Percentiles rank a stretch among this genome's conserved stretches.
Evolutionary conservation across 2,888 invertebrate species (phyloP).

Genomic region (Campopleginae sp.): DNA sequence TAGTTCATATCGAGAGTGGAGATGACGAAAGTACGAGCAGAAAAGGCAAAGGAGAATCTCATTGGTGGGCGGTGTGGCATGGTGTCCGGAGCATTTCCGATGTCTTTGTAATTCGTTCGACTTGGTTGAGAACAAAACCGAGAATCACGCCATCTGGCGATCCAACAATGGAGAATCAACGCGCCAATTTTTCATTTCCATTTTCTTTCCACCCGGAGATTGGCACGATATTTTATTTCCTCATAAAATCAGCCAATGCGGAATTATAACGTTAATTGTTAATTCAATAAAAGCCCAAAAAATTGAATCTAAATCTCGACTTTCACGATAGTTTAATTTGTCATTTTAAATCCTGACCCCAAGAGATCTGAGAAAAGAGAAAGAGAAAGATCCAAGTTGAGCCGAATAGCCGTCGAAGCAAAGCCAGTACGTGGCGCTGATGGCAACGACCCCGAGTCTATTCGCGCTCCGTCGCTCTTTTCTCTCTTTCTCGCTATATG

Average conservation of each 20-base stretch:
- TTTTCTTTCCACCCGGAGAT: not conserved
- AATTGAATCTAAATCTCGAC: not conserved
- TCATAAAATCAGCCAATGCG: not conserved
- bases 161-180: not conserved
- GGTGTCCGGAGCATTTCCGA: not conserved
- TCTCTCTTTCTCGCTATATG: constrained; percentile 43
- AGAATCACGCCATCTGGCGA: not conserved
- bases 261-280: not conserved
- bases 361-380: constrained; percentile 10
- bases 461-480: constrained; percentile 36
- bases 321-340: not conserved
- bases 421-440: constrained; percentile 61
- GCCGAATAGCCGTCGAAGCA: constrained; percentile 66
- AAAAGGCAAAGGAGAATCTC: not conserved
- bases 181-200: not conserved
- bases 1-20: constrained; percentile 2
- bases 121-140: not conserved
- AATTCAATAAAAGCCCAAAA: not conserved
- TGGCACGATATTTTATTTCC: not conserved
- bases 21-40: not conserved
- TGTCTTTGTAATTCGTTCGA: not conserved
- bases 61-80: not conserved
- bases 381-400: constrained; percentile 43
- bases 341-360: constrained; percentile 14
- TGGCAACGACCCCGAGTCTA: constrained; percentile 68